Percentiles rank a stretch among this genome's conserved stretches.
Evolutionary conservation across 2,113 vertebrate species (phyloP).

Genomic region (Cheirogaleus medius): DNA sequence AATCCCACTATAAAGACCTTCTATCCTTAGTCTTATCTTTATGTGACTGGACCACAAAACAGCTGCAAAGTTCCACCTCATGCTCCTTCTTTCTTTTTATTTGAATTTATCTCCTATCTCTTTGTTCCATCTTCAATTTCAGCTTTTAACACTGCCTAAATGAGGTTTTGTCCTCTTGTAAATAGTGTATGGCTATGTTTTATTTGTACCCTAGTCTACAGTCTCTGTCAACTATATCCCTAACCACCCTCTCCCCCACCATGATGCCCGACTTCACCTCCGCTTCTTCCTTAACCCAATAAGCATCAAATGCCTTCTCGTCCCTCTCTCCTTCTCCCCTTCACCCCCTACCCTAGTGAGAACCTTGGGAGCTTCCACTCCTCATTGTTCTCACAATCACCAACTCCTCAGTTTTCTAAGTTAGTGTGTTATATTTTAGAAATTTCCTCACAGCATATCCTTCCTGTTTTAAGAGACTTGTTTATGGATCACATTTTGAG

Average conservation of each 20-base stretch:
- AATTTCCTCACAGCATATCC: background rate
- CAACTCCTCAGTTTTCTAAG: background rate
- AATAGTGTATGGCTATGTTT: background rate
- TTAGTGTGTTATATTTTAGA: background rate
- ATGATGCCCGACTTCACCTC: background rate
- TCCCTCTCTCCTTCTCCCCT: background rate
- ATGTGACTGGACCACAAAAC: background rate
- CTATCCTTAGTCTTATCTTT: background rate
- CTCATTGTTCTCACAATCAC: background rate
- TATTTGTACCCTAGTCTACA: background rate
- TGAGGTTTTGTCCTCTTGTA: background rate
- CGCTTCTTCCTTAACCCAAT: background rate
- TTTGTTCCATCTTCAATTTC: background rate
- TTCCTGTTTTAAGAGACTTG: background rate
- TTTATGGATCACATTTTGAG: background rate
- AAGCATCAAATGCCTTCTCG: background rate
- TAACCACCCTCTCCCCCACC: background rate
- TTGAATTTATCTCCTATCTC: background rate
- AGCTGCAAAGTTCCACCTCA: background rate
- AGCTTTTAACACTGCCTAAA: background rate
- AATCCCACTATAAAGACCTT: background rate
- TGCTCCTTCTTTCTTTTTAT: background rate
- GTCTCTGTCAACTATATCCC: background rate
- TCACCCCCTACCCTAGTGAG: background rate
- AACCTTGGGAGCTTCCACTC: background rate